Evolutionary conservation across 1,140 invertebrate species (phyloP), one percentile per base, ranked within the genome.

Genomic region (Neodiprion virginianus): DNA sequence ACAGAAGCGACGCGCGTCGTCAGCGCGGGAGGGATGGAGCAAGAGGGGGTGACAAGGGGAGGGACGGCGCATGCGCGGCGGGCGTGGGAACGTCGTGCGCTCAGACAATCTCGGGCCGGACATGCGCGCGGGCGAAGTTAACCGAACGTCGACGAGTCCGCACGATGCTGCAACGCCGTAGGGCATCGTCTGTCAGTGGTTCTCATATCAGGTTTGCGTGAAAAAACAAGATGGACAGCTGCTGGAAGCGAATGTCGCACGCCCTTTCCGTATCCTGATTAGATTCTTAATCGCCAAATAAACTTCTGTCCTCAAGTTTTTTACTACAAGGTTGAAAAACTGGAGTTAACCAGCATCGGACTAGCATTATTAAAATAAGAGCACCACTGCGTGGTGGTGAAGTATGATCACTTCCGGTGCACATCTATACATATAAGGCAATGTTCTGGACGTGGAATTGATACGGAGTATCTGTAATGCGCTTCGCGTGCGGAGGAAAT

Each of bases 41-140:
- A 21, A 21, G 28, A 40, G 28, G 28, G 28, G 28, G 28, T 5
- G 28, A 40, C 28, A 40, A 40, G 66, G 75, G 69, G 75, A 48
- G 61, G 53, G 66, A 66, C 40, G 69, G 80, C 82, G 84, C 84
- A 86, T 84, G 82, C 81, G 84, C 83, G 78, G 73, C 80, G 81
- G 84, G 83, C 87, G 87, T 88, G 86, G 86, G 87, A 88, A 88
- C 85, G 85, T 85, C 83, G 82, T 84, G 81, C 80, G 78, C 72
- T 74, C 75, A 75, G 74, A 79, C 78, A 77, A 75, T 77, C 74
- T 77, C 79, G 72, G 72, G 72, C 53, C 77, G 69, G 47, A 75
- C 72, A 75, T 73, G 72, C 76, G 74, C 72, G 69, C 73, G 68
- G 71, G 9, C 82, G 82, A 82, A 77, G 67, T 77, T 76, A 72